Conservation (phyloP, 2,888 invertebrate genomes). For the Melanotus villosus region DNA sequence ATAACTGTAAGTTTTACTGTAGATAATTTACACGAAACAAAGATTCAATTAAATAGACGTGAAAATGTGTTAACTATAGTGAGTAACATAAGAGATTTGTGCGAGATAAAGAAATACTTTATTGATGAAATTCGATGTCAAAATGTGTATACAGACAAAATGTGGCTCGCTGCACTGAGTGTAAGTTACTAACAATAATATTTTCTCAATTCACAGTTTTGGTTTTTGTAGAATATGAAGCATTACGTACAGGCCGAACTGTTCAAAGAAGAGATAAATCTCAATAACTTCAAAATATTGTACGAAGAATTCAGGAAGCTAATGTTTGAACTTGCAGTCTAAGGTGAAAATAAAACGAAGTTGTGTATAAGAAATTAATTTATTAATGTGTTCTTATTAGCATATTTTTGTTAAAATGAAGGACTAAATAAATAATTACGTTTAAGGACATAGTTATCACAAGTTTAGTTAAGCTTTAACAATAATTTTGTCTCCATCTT, state of each 20-base stretch:
- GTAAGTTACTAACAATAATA: constrained; percentile 21
- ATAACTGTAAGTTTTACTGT: constrained; percentile 51
- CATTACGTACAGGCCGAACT: constrained; percentile 38
- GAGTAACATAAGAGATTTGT: constrained; percentile 52
- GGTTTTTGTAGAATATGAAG: constrained; percentile 45
- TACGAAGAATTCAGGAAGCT: constrained; percentile 47
- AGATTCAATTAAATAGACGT: constrained; percentile 54
- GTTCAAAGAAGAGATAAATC: constrained; percentile 14
- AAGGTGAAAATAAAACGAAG: no score
- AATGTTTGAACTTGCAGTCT: constrained; percentile 13
- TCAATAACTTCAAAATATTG: constrained; percentile 38
- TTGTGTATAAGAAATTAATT: no score
- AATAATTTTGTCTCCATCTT: constrained; percentile 85
- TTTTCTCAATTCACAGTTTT: neutral
- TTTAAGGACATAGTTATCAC: constrained; percentile 24
- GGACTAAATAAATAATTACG: neutral
- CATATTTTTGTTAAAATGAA: no score
- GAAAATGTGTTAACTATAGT: constrained; percentile 51
- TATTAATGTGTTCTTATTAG: neutral
- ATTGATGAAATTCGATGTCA: constrained; percentile 44
- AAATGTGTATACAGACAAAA: constrained; percentile 23
- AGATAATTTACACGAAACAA: constrained; percentile 48
- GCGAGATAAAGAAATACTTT: constrained; percentile 58
- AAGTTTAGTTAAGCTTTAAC: constrained; percentile 58
- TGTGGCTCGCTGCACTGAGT: constrained; percentile 30